Evolutionary conservation across 2,888 invertebrate species (phyloP).

Genomic region (Hymenopus coronatus): DNA sequence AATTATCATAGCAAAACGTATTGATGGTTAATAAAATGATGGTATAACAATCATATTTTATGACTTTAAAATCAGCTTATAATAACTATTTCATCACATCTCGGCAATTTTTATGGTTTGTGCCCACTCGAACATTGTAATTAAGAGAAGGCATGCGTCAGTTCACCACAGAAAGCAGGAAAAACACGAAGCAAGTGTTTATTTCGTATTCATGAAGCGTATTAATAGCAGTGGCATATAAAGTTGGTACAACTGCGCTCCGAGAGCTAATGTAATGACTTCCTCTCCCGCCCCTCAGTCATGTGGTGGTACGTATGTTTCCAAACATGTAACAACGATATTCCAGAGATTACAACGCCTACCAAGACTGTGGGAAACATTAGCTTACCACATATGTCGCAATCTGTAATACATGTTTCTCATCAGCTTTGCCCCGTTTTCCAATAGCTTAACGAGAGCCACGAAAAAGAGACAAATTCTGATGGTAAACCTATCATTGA

Average conservation of each 20-base stretch:
- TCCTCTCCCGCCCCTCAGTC: neutral
- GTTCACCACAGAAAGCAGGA: neutral
- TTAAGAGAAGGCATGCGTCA: neutral
- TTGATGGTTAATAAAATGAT: too few species aligned
- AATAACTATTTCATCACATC: too few species aligned
- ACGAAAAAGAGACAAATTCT: too few species aligned
- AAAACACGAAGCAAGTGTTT: neutral
- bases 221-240: neutral
- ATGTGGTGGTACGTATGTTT: neutral
- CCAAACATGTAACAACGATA: neutral
- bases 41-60: too few species aligned
- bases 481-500: too few species aligned
- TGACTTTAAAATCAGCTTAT: too few species aligned
- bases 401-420: neutral
- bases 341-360: neutral
- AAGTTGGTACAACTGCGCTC: neutral
- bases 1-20: too few species aligned
- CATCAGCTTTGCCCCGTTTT: neutral
- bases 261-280: neutral
- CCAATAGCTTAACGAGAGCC: too few species aligned
- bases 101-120: too few species aligned
- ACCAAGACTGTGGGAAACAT: neutral
- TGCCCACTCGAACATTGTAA: neutral
- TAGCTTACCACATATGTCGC: neutral
- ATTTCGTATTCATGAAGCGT: neutral